Evolutionary conservation across 2,113 vertebrate species (phyloP), one percentile per base, ranked within the genome.

Genomic region (Elephantulus edwardii): DNA sequence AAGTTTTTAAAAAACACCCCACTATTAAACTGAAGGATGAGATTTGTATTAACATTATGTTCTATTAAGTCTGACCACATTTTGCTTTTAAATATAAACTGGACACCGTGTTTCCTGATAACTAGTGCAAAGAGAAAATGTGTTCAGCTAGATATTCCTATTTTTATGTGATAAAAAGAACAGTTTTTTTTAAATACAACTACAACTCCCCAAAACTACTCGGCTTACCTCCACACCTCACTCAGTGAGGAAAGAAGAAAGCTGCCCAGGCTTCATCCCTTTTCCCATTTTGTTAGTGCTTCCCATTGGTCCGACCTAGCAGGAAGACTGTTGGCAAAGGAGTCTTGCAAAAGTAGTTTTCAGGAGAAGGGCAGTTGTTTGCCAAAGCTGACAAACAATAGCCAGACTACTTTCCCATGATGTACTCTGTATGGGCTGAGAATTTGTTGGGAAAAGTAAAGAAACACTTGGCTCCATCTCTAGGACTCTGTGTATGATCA

Each of bases 401-500:
- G 42, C 79, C 74, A 12, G 30, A 11, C 17, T 1, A 0, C 52
- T 58, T 66, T 48, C 54, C 50, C 46, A 2, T 2, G 54, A 42
- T 6, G 68, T 26, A 5, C 44, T 35, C 84, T 22, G 19, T 38
- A 40, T 46, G 50, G 56, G 26, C 70, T 19, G 58, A 72, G 68
- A 42, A 89, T 64, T 14, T 58, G 80, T 8, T 30, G 48, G 92
- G 75, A 89, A 92, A 90, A 89, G 52, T 81, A 80, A 68, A 91
- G 85, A 79, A 13, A 50, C 35, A 20, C 66, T 72, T 93, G 88
- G 66, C 66, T 14, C 46, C 0, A 0, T 30, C 74, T 38, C 78
- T 24, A 40, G 64, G 44, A 70, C 86, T 54, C 16, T n/a, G 38
- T 46, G 52, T 74, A 44, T 52, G 77, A 79, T 26, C 71, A 48